Conservation (phyloP, 2,797 vertebrate genomes). For the Paramormyrops hopkinsi region DNA sequence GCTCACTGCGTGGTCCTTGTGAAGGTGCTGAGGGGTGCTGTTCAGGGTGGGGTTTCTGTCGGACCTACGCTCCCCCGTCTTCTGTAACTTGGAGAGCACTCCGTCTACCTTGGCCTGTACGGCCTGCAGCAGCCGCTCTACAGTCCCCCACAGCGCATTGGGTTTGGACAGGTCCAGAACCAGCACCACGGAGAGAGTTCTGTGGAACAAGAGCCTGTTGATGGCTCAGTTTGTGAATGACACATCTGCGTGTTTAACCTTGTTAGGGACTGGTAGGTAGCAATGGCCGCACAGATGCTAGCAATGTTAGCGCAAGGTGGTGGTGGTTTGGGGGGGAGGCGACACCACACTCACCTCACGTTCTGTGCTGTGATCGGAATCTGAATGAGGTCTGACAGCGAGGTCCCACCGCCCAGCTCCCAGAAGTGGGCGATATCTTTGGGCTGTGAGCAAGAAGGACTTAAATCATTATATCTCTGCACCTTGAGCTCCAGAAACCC, state of each 20-base stretch:
- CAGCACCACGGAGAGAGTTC: slow-evolving; percentile 78
- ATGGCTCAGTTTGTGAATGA: neutral
- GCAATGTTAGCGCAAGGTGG: neutral
- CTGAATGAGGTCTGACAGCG: slow-evolving; percentile 78
- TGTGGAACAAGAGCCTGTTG: slow-evolving; percentile 47
- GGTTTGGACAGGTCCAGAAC: slow-evolving; percentile 88
- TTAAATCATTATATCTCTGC: neutral
- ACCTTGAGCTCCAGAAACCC: neutral
- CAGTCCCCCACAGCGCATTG: slow-evolving; percentile 75
- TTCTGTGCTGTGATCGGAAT: slow-evolving; percentile 75
- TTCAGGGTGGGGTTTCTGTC: slow-evolving; percentile 56
- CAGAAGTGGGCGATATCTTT: slow-evolving; percentile 92
- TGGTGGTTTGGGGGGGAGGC: neutral
- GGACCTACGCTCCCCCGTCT: slow-evolving; percentile 57
- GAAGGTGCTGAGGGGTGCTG: slow-evolving; percentile 57
- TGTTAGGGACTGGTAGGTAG: neutral
- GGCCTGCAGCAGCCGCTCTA: slow-evolving; percentile 77
- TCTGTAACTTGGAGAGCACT: slow-evolving; percentile 59
- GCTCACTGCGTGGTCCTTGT: slow-evolving; percentile 86
- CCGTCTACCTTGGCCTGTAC: slow-evolving; percentile 70
- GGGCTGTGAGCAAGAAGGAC: slow-evolving; percentile 60
- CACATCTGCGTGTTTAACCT: neutral
- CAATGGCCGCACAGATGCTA: neutral
- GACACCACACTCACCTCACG: slow-evolving; percentile 59
- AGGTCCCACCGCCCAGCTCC: slow-evolving; percentile 91